Percentiles rank a stretch among this genome's conserved stretches.
phyloP scores from a whole-genome alignment of 2,888 invertebrate genomes.

The Pyrrhia umbra region DNA sequence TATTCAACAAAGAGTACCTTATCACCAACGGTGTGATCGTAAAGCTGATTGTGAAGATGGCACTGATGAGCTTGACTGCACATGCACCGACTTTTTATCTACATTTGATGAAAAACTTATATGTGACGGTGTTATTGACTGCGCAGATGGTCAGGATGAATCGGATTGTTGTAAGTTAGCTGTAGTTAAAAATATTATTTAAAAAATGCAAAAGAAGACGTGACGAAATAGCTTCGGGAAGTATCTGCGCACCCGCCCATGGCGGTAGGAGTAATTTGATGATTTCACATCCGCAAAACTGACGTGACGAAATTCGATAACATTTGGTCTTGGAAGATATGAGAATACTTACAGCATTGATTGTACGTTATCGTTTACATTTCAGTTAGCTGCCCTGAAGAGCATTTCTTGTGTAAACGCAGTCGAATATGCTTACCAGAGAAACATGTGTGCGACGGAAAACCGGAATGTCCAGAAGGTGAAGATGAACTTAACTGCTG shows the following conservation, averaged over 20 bases:
- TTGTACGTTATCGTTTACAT: constrained; percentile 34
- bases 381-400: constrained; percentile 90
- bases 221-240: too few species aligned
- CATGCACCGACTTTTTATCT: constrained; percentile 92
- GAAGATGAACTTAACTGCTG: constrained; percentile 96
- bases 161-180: constrained; percentile 92
- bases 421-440: constrained; percentile 92
- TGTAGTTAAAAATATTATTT: too few species aligned
- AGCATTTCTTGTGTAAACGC: constrained; percentile 91
- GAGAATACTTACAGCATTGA: too few species aligned
- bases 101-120: constrained; percentile 89
- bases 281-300: too few species aligned
- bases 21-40: constrained; percentile 91
- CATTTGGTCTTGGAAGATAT: too few species aligned
- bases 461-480: constrained; percentile 91
- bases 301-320: too few species aligned
- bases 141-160: constrained; percentile 94
- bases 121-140: constrained; percentile 94
- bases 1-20: constrained; percentile 91
- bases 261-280: too few species aligned
- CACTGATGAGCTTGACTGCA: constrained; percentile 94
- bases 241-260: too few species aligned
- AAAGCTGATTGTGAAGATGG: constrained; percentile 95
- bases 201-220: too few species aligned
- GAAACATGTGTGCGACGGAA: constrained; percentile 91